Evolutionary conservation across 2,113 vertebrate species (phyloP), one percentile per base, ranked within the genome.

Genomic region (Vulpes ferrilata): DNA sequence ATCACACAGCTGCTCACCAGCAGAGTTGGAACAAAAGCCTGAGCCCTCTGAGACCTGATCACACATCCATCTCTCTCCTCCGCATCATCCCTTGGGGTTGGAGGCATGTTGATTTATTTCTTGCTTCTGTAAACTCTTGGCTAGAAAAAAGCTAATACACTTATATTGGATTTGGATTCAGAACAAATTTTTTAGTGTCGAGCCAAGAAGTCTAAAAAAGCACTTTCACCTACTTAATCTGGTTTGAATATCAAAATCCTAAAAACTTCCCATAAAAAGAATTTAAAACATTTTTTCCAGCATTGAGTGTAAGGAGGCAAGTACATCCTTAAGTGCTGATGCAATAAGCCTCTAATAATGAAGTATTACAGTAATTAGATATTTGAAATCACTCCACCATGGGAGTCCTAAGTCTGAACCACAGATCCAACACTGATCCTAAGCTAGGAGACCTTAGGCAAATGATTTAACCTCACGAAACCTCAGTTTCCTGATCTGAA

Each of bases 111-210:
- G 95, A 96, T 87, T 98, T 88, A 96, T 96, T 95, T 89, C 93
- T 95, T 80, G 55, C 84, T 95, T 97, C 96, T 95, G 78, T 94
- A 97, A 95, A 76, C 82, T 93, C 69, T 95, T 96, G 92, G 87
- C 92, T 95, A 93, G 25, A 51, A 76, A 84, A 88, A 90, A 94
- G 53, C 48, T 93, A 94, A 85, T 93, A 82, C 62, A 74, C 94
- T 97, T 94, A 87, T 90, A 97, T 87, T 90, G 43, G 92, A 89
- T 96, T 96, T 98, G 86, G 97, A 97, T 74, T 92, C 51, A 85
- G 80, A 96, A 91, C 53, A 96, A 83, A 65, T 25, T 80, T 93
- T 97, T 98, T 84, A 93, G 53, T 67, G 32, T 79, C 11, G 3
- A 96, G 87, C 53, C 86, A 92, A 96, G 62, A 43, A 65, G 43